A percentile compares a stretch with the other conserved stretches of the same genome.
Conservation (phyloP, 2,113 vertebrate genomes). For the Tetrao urogallus region DNA sequence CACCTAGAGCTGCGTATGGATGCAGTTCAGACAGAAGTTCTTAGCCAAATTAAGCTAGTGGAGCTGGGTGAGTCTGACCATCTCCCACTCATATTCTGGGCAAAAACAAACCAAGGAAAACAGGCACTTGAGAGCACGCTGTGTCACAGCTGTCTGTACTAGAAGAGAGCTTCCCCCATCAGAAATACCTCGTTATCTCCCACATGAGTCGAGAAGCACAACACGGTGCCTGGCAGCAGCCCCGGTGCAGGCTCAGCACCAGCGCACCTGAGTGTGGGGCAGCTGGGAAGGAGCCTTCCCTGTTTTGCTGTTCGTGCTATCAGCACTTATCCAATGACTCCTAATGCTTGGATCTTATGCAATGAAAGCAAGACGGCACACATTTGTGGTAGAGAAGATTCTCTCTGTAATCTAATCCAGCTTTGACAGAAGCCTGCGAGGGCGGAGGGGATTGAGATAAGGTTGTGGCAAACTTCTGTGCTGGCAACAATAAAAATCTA, state of each 20-base stretch:
- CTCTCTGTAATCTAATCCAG: conserved; percentile 48
- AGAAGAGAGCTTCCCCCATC: neutral
- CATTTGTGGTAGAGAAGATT: conserved; percentile 31
- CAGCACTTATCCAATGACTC: neutral
- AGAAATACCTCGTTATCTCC: neutral
- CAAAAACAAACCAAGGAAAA: neutral
- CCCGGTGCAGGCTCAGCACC: neutral
- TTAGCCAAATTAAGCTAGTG: neutral
- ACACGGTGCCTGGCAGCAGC: neutral
- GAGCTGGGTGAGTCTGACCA: neutral
- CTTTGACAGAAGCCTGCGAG: conserved; percentile 46
- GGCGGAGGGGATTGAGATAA: neutral
- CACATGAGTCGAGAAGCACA: neutral
- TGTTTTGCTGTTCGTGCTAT: neutral
- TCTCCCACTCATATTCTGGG: neutral
- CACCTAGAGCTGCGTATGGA: neutral
- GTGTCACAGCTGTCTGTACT: neutral
- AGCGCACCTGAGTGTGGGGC: neutral
- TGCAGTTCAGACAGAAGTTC: neutral
- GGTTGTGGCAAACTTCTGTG: neutral
- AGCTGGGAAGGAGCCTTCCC: neutral
- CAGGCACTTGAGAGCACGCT: neutral
- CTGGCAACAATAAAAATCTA: neutral
- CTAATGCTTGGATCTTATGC: conserved; percentile 28
- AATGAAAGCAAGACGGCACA: conserved; percentile 10